Conservation (phyloP, 1,140 invertebrate genomes). For the Scaptodrosophila lebanonensis region DNA sequence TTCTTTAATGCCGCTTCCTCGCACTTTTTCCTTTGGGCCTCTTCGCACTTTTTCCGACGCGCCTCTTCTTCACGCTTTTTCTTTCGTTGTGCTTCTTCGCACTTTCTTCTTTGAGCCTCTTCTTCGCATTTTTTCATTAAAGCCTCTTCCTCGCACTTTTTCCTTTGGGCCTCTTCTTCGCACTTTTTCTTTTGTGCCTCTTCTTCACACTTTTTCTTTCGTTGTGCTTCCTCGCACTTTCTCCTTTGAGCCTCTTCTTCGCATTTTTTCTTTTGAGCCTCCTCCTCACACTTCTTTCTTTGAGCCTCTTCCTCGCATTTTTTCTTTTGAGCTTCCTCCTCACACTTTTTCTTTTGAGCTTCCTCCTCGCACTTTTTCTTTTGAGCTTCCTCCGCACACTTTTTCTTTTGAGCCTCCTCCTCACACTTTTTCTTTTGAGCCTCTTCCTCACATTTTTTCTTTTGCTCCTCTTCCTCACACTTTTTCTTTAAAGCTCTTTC, state of each 20-base stretch:
- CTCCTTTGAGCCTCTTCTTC: neutral
- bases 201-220: neutral
- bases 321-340: neutral
- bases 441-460: neutral
- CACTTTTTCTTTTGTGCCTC: neutral
- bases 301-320: constrained; percentile 5
- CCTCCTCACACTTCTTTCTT: neutral
- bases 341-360: neutral
- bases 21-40: neutral
- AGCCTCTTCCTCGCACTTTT: no score
- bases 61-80: no score
- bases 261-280: neutral
- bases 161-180: no score
- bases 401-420: no score
- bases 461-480: neutral
- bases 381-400: neutral
- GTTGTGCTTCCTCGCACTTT: neutral
- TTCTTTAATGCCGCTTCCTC: neutral
- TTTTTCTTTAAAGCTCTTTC: neutral
- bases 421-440: no score
- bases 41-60: neutral
- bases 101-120: no score
- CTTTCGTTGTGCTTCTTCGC: no score
- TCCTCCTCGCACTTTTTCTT: neutral
- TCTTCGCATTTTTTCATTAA: no score